Evolutionary conservation across 2,888 invertebrate species (phyloP), one percentile per base, ranked within the genome.

Genomic region (Drosophila borborema): DNA sequence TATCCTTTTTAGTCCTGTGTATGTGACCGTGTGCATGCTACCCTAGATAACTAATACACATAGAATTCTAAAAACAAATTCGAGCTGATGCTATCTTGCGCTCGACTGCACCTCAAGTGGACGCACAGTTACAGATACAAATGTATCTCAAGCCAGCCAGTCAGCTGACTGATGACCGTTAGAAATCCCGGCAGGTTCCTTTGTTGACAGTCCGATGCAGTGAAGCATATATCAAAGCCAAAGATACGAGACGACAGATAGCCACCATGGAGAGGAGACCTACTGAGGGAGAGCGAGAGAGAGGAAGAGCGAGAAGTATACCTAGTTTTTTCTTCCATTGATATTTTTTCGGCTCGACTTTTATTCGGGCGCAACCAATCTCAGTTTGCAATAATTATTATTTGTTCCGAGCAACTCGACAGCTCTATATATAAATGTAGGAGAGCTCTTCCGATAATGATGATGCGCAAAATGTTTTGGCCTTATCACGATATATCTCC

Each of bases 51-150:
- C 80, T 62, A 46, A 54, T 66, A 66, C 66, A 67, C 43, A 64
- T 63, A 56, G 61, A 49, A 71, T 66, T 61, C 64, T 38, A 63
- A 54, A 72, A 72, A 61, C 64, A 66, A 67, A 65, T 65, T 51
- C 46, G 34, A 51, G 36, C 56, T 80, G 85, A 86, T 86, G 71
- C 55, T 82, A 86, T 86, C 85, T 79, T 73, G 48, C 71, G 88
- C 81, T 79, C 68, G 77, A 61, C 81, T 77, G 86, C 81, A 82
- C 70, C 86, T 86, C 88, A 85, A 85, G 85, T 85, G 85, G 70
- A 46, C 69, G n/a, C 49, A 53, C 51, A 73, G 56, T 20, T 45
- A 77, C 48, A 64, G 61, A 64, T 59, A 70, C 65, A 51, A 58
- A 63, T 40, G 64, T 64, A 43, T 65, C 56, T 71, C 56, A 69